Evolutionary conservation across 2,797 vertebrate genomes (phyloP).

Genomic region (Neoniphon sammara): DNA sequence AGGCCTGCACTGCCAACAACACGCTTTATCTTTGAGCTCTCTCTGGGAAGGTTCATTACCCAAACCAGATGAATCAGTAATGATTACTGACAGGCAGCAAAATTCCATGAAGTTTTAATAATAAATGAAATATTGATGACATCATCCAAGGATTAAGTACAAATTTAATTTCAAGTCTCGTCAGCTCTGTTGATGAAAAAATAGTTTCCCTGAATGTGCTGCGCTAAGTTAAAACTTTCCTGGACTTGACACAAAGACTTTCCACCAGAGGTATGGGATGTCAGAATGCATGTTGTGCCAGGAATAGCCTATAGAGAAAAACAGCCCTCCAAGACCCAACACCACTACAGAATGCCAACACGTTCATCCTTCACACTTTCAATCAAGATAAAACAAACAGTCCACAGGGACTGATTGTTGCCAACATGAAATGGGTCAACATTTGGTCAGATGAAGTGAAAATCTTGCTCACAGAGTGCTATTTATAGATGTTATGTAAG

Average conservation of each 20-base stretch:
- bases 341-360: constrained; percentile 42
- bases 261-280: constrained; percentile 16
- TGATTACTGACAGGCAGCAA: neutral
- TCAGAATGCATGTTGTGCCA: constrained; percentile 28
- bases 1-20: neutral
- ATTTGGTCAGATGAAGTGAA: constrained; percentile 60
- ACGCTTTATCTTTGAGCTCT: neutral
- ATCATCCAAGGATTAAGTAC: neutral
- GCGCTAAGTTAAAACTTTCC: constrained; percentile 29
- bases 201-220: constrained; percentile 4
- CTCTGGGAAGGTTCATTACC: neutral
- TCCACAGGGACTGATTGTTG: constrained; percentile 23
- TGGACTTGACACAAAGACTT: constrained; percentile 5
- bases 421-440: constrained; percentile 65
- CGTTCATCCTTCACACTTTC: constrained; percentile 48
- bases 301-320: constrained; percentile 6
- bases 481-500: constrained; percentile 66
- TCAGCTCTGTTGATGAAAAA: neutral
- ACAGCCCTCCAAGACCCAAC: neutral
- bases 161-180: neutral
- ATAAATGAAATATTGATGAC: constrained; percentile 6
- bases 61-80: constrained; percentile 1
- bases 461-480: constrained; percentile 36
- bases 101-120: neutral
- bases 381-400: constrained; percentile 39